phyloP scores from a whole-genome alignment of 2,888 invertebrate species.

The Drosophila maculinotata region DNA sequence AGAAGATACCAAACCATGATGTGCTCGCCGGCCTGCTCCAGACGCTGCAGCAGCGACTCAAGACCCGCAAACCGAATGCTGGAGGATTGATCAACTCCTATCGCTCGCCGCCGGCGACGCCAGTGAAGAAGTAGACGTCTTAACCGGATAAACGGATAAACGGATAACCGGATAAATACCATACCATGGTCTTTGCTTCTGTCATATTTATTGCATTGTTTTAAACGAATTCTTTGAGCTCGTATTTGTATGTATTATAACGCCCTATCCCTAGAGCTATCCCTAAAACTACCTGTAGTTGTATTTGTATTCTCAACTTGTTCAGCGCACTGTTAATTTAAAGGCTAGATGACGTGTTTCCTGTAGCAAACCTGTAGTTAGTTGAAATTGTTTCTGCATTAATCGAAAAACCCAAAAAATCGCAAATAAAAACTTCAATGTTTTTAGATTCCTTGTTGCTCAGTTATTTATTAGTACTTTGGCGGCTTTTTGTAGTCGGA shows the following conservation, averaged over 20 bases:
- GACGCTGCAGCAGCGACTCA: conserved; percentile 93
- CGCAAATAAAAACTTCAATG: conserved; percentile 19
- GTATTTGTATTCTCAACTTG: conserved; percentile 65
- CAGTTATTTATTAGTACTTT: conserved; percentile 30
- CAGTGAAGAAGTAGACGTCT: conserved; percentile 68
- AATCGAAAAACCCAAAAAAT: conserved; percentile 46
- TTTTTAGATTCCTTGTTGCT: background rate
- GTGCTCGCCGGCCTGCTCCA: conserved; percentile 92
- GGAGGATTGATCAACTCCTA: conserved; percentile 73
- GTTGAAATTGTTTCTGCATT: conserved; percentile 77
- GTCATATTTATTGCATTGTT: conserved; percentile 76
- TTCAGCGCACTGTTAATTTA: conserved; percentile 74
- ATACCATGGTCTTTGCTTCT: too few species aligned
- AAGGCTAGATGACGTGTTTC: conserved; percentile 43
- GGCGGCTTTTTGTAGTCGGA: conserved; percentile 54
- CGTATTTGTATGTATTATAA: conserved; percentile 66
- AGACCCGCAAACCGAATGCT: conserved; percentile 86
- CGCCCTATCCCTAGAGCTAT: conserved; percentile 15
- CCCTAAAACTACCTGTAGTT: conserved; percentile 46
- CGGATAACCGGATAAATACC: too few species aligned
- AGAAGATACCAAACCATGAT: conserved; percentile 95
- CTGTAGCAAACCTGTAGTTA: conserved; percentile 65
- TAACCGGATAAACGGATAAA: too few species aligned
- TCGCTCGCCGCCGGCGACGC: conserved; percentile 77
- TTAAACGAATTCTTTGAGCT: conserved; percentile 56